Conservation (phyloP, 2,113 vertebrate species). For the Crocuta crocuta region DNA sequence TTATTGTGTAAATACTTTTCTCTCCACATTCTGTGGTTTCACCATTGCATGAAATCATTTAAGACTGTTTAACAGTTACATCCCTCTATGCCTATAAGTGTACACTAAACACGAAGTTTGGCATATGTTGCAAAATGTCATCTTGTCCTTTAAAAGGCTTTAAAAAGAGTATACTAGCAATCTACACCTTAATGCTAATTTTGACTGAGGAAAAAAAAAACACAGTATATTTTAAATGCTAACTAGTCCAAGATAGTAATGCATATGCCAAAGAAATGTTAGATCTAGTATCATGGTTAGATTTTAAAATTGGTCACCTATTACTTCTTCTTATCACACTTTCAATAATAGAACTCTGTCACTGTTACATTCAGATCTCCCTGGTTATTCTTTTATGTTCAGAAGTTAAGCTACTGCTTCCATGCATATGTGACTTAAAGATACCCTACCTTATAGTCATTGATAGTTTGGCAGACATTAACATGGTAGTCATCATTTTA, state of each 20-base stretch:
- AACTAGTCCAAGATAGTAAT: conserved; percentile 85
- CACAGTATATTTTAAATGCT: conserved; percentile 74
- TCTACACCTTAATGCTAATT: conserved; percentile 81
- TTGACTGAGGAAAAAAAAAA: conserved; percentile 71
- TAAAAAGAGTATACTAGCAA: conserved; percentile 63
- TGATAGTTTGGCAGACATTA: conserved; percentile 50
- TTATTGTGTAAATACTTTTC: conserved; percentile 82
- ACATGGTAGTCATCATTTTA: neutral
- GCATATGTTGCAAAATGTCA: conserved; percentile 78
- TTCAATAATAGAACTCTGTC: conserved; percentile 34
- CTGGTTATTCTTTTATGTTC: conserved; percentile 66
- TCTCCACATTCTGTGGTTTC: conserved; percentile 77
- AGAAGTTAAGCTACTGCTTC: conserved; percentile 60
- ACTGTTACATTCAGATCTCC: conserved; percentile 72
- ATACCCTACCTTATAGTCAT: conserved; percentile 28
- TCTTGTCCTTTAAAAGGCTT: conserved; percentile 79
- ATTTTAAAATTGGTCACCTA: conserved; percentile 64
- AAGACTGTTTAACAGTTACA: conserved; percentile 75
- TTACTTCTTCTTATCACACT: neutral
- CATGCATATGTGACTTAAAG: conserved; percentile 43
- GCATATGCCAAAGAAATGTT: conserved; percentile 94
- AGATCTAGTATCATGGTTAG: conserved; percentile 84
- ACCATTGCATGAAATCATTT: conserved; percentile 76
- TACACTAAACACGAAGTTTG: conserved; percentile 72
- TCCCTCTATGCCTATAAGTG: conserved; percentile 67